Percentiles rank a stretch among this genome's conserved stretches.
These are phyloP conservation scores for Glandiceps talaboti DNA, from an alignment of 53 echinoderm and acorn worm genomes.

Conservation along the genomic window DNA sequence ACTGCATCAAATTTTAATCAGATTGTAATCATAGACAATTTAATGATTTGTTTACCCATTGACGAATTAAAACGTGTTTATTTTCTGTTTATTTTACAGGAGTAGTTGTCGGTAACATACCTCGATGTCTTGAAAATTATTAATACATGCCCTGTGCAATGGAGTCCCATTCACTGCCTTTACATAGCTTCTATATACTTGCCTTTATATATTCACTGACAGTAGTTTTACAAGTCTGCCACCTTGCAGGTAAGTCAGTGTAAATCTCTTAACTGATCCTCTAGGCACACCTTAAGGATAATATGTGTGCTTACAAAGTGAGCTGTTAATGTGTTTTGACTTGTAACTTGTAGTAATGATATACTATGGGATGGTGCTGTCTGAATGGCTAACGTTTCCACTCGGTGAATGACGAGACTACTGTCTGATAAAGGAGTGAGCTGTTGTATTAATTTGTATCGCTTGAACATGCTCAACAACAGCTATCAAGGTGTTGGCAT, in stretches of 20 bases:
- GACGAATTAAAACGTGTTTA: no score
- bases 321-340: not conserved
- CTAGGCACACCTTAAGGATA: not conserved
- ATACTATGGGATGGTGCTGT: no score
- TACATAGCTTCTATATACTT: not conserved
- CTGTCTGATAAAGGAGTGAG: no score
- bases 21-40: not conserved
- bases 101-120: not conserved
- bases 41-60: not conserved
- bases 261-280: not conserved
- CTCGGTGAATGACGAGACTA: no score
- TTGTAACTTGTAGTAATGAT: no score
- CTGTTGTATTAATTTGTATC: no score
- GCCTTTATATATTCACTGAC: not conserved
- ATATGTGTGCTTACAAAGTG: not conserved
- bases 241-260: not conserved
- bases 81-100: not conserved
- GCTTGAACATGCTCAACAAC: no score
- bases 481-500: no score
- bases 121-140: not conserved
- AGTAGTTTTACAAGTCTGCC: not conserved
- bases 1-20: no score
- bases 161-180: not conserved
- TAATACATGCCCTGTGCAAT: not conserved
- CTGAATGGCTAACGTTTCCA: no score